phyloP scores from a whole-genome alignment of 2,888 invertebrate genomes.

The Callinectes sapidus region DNA sequence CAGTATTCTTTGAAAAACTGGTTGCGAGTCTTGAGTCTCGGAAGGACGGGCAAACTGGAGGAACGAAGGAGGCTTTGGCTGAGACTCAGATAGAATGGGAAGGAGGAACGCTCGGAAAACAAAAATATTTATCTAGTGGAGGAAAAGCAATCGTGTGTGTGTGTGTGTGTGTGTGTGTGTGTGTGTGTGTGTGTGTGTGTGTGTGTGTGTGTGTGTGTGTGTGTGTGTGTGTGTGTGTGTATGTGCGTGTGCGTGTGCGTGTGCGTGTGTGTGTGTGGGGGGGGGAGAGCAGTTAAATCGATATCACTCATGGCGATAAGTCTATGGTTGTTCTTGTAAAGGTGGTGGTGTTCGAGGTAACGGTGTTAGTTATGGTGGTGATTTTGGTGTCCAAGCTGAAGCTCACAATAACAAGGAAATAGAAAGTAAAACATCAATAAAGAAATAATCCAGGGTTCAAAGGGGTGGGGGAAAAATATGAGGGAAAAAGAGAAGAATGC shows the following conservation, averaged over 20 bases:
- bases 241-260: neutral
- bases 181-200: neutral
- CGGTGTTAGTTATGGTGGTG: neutral
- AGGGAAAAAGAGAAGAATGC: neutral
- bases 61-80: neutral
- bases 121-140: neutral
- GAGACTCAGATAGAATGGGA: neutral
- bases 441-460: neutral
- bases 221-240: neutral
- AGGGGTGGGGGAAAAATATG: neutral
- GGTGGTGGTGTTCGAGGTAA: neutral
- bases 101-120: neutral
- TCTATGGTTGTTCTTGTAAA: neutral
- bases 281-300: neutral
- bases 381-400: neutral
- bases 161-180: neutral
- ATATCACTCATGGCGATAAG: neutral
- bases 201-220: neutral
- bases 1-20: slow-evolving; percentile 11
- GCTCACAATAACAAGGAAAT: too few species aligned
- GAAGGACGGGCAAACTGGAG: neutral
- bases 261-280: neutral
- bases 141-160: neutral
- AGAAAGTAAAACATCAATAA: neutral
- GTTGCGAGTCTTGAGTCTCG: neutral